phyloP scores from a whole-genome alignment of 1,140 invertebrate species.

The Campoletis sonorensis region DNA sequence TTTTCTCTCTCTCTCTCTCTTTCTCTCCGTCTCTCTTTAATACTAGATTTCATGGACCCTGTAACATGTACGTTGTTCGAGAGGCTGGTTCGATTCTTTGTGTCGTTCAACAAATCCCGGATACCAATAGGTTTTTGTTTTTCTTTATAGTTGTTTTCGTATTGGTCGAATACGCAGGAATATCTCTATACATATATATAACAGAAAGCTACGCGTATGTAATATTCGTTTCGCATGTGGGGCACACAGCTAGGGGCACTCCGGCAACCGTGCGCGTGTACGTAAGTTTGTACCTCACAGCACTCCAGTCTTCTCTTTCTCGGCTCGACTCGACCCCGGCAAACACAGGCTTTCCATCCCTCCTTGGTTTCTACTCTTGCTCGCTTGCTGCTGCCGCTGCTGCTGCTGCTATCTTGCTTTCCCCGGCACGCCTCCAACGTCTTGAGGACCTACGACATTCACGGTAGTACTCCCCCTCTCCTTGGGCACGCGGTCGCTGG shows the following conservation, averaged over 20 bases:
- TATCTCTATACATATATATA: conserved; percentile 3
- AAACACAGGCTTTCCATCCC: conserved; percentile 17
- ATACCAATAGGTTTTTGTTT: not conserved
- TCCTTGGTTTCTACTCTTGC: not conserved
- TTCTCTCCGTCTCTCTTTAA: no score
- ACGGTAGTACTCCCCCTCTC: conserved; percentile 19
- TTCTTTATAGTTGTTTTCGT: no score
- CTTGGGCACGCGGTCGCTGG: conserved; percentile 26
- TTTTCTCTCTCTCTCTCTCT: no score
- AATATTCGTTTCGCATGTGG: conserved; percentile 49
- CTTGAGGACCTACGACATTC: conserved; percentile 9
- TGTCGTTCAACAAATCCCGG: no score
- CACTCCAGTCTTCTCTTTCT: conserved; percentile 52
- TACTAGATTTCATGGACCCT: no score
- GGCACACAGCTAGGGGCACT: conserved; percentile 43
- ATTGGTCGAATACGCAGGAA: not conserved
- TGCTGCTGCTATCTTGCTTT: not conserved
- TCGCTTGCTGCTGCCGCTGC: not conserved
- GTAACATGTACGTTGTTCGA: no score
- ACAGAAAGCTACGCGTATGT: conserved; percentile 42
- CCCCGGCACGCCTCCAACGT: not conserved
- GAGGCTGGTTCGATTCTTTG: not conserved
- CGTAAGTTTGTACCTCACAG: conserved; percentile 54
- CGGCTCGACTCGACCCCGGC: conserved; percentile 40
- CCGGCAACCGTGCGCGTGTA: conserved; percentile 48